Base-by-base conservation (phyloP, 2,888 invertebrate species). In the Nephrotoma guestfalica region DNA sequence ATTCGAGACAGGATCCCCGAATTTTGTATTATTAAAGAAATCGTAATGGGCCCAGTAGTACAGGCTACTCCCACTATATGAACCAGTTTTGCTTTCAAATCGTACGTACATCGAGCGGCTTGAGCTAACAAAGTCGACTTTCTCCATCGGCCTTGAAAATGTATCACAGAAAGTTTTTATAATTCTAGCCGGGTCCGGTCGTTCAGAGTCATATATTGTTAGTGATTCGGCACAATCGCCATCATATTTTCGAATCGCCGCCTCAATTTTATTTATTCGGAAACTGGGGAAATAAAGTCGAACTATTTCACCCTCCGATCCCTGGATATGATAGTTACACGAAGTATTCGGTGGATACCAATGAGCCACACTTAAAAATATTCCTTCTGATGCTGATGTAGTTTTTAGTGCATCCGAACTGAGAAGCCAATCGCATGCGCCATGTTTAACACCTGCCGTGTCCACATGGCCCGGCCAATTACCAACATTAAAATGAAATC, bases 21-120 rank as follows among this genome's bases (percentile, higher is more conserved):
- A 95, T 86, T 95, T 95, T 0, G 96, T 97, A 89, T 97, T 97
- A 91, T 97, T 97, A 92, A 97, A 97, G 92, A 97, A 97, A 90
- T 97, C 97, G 90, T 97, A 97, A 90, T 97, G 97, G 0, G 97
- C 97, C 97, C 97, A 97, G 90, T 97, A 97, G 91, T 97, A 97
- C 13, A 98, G 93, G 0, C 97, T 97, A n/a, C 97, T 97, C 93
- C 97, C 97, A 87, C 97, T 97, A 89, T 97, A 97, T 88, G 97
- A 97, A 40, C 98, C 97, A 1, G 97, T 97, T 90, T 97, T 97
- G 91, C 97, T 97, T 89, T 97, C 97, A 90, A 97, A 97, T 88
- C 97, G 93, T 0, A 97, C 97, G 89, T 96, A 97, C 89, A 97
- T 93, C 0, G 97, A 95, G 88, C 96, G 96, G 6, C 96, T 96